A percentile compares a stretch with the other conserved stretches of the same genome.
Conservation (phyloP, 2,113 vertebrate genomes). For the Boulengeromyrus knoepffleri region DNA sequence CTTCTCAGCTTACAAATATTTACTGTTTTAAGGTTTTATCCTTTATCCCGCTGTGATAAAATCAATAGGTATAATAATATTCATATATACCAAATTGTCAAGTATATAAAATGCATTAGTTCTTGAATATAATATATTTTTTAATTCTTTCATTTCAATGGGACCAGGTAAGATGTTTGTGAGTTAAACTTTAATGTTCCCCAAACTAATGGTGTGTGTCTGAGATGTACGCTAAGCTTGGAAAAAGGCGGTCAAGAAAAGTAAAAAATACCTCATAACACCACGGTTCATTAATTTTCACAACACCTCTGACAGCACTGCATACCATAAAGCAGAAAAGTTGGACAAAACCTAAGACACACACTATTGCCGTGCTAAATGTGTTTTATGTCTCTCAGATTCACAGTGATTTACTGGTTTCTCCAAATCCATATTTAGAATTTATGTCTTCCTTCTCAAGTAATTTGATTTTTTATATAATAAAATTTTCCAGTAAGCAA, state of each 20-base stretch:
- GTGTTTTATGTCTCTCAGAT: background rate
- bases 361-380: background rate
- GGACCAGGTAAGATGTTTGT: background rate
- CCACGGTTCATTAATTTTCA: background rate
- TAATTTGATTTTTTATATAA: background rate
- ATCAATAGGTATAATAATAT: background rate
- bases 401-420: background rate
- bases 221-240: background rate
- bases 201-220: background rate
- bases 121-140: background rate
- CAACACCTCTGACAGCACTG: background rate
- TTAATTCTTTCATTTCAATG: background rate
- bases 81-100: background rate
- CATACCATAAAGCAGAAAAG: background rate
- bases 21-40: background rate
- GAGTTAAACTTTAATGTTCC: background rate
- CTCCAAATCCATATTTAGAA: background rate
- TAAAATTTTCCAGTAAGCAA: background rate
- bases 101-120: background rate
- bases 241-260: background rate
- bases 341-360: background rate
- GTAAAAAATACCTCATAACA: background rate
- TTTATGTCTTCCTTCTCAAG: background rate
- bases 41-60: background rate
- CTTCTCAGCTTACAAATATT: background rate